A percentile compares a stretch with the other conserved stretches of the same genome.
These are phyloP conservation scores for Halichoerus grypus DNA, from an alignment of 2,113 vertebrate species.

Conservation along the genomic window DNA sequence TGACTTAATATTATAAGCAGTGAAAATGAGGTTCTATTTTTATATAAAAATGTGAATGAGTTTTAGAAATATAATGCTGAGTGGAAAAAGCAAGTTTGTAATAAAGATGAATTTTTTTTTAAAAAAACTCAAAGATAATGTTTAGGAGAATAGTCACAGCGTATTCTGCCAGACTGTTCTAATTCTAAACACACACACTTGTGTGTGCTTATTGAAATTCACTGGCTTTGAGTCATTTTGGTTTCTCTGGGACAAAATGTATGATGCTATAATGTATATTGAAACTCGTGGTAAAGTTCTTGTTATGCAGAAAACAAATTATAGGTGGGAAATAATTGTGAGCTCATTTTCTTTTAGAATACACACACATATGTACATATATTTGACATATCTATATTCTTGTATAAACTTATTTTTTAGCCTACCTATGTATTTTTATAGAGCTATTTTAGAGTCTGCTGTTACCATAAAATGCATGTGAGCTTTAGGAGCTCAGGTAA, in stretches of 20 bases:
- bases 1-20: not conserved
- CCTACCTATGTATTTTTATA: not conserved
- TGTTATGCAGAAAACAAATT: not conserved
- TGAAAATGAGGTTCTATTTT: conserved; percentile 1
- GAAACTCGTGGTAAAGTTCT: not conserved
- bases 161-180: not conserved
- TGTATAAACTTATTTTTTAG: not conserved
- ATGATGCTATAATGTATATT: conserved; percentile 42
- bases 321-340: not conserved
- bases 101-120: not conserved
- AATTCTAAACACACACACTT: not conserved
- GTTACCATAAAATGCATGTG: not conserved
- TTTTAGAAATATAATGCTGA: conserved; percentile 8
- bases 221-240: not conserved
- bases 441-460: not conserved
- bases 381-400: not conserved
- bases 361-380: not conserved
- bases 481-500: not conserved
- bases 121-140: not conserved
- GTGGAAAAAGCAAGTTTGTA: not conserved
- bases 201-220: not conserved
- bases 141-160: not conserved
- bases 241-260: conserved; percentile 24
- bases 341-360: not conserved
- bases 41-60: not conserved